Evolutionary conservation across 2,113 vertebrate species (phyloP).

Genomic region (Axis porcinus): DNA sequence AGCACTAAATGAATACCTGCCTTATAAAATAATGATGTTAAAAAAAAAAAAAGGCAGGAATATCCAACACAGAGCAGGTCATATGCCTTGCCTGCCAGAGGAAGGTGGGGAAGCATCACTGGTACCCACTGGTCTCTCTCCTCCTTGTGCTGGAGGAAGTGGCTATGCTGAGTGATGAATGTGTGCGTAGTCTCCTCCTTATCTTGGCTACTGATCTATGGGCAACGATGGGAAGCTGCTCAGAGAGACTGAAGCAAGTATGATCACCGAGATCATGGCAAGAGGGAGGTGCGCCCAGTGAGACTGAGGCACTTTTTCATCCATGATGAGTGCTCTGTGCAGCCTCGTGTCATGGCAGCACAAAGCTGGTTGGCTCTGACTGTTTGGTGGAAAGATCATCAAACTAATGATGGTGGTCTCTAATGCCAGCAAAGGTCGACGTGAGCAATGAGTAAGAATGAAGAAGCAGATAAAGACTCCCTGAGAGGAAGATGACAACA

Average conservation of each 20-base stretch:
- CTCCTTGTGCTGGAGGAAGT: not conserved
- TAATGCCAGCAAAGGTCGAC: not conserved
- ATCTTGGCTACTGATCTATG: not conserved
- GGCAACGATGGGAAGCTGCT: not conserved
- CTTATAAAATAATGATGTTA: not conserved
- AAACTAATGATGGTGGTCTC: not conserved
- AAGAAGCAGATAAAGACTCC: not conserved
- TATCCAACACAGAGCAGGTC: not conserved
- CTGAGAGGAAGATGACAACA: not conserved
- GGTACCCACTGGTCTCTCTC: not conserved
- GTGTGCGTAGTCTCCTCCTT: not conserved
- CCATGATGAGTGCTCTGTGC: not conserved
- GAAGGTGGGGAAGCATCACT: not conserved
- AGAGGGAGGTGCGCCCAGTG: not conserved
- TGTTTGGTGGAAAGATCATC: not conserved
- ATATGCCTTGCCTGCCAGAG: not conserved
- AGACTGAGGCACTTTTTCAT: not conserved
- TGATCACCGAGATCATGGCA: not conserved
- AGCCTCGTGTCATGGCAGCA: not conserved
- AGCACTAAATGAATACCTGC: not conserved
- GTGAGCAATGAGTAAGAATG: not conserved
- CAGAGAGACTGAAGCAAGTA: not conserved
- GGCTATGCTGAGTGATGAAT: not conserved
- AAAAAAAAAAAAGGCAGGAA: not conserved
- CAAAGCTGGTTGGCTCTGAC: not conserved